phyloP scores from a whole-genome alignment of 2,888 invertebrate species.

The Apamea anceps region DNA sequence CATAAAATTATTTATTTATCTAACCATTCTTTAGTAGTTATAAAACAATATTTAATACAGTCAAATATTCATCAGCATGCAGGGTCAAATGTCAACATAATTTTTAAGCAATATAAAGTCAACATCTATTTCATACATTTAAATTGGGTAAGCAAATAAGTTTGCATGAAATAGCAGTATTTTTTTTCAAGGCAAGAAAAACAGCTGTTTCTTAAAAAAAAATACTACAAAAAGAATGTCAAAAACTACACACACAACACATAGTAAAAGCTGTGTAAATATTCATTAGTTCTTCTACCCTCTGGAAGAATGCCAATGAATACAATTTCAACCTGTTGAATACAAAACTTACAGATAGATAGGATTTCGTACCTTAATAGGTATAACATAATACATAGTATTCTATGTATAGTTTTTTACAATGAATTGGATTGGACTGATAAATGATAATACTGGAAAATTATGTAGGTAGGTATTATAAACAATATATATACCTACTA shows the following conservation, averaged over 20 bases:
- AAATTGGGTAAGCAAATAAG: neutral
- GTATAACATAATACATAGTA: neutral
- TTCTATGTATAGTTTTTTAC: neutral
- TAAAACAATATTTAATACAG: neutral
- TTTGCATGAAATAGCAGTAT: neutral
- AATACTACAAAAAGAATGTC: too few relatives aligned
- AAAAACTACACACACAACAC: too few relatives aligned
- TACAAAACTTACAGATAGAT: neutral
- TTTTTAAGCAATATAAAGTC: neutral
- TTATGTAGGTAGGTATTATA: neutral
- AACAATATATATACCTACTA: neutral
- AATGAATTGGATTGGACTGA: constrained; percentile 11
- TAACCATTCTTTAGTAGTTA: neutral
- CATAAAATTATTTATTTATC: constrained; percentile 1
- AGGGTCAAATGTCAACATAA: neutral
- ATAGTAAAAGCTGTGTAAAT: too few relatives aligned
- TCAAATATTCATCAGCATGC: neutral
- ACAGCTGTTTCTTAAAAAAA: too few relatives aligned
- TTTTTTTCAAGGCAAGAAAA: too few relatives aligned
- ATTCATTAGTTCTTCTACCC: neutral
- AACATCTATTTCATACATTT: neutral
- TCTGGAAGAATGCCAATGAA: neutral
- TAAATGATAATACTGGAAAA: neutral
- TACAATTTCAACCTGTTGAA: neutral
- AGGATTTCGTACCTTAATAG: neutral